phyloP scores from a whole-genome alignment of 2,888 invertebrate genomes.

The Drosophila histrio region DNA sequence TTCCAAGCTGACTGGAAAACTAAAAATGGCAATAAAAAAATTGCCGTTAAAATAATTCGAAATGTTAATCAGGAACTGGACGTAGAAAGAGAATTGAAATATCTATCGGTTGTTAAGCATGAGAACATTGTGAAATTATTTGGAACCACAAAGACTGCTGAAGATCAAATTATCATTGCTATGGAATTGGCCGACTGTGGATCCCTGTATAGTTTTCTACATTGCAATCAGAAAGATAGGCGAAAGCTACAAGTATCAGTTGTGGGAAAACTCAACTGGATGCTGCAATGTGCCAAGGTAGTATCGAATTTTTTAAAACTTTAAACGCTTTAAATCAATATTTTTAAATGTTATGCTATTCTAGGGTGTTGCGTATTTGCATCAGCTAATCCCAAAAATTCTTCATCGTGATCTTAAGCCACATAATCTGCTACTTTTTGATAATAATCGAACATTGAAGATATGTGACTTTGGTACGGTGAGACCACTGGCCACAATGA shows the following conservation, averaged over 20 bases:
- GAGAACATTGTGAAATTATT: slow-evolving; percentile 9
- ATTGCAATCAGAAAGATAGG: neutral
- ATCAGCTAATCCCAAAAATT: slow-evolving; percentile 15
- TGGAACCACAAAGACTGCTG: neutral
- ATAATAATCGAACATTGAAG: slow-evolving; percentile 16
- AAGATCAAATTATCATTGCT: neutral
- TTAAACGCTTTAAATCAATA: neutral
- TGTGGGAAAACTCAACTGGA: slow-evolving; percentile 11
- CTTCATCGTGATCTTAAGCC: slow-evolving; percentile 54
- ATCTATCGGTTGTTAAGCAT: neutral
- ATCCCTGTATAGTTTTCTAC: slow-evolving; percentile 3
- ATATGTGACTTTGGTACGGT: slow-evolving; percentile 52
- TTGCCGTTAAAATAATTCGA: neutral
- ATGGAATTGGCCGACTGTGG: slow-evolving; percentile 32
- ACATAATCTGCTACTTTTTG: slow-evolving; percentile 21
- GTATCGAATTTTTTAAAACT: neutral
- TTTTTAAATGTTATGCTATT: neutral
- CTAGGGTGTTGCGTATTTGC: slow-evolving; percentile 41
- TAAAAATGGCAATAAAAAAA: neutral
- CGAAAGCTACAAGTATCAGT: neutral
- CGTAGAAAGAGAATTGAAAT: slow-evolving; percentile 3
- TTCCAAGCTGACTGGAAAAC: neutral
- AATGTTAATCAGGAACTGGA: neutral
- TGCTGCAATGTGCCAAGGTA: slow-evolving; percentile 26
- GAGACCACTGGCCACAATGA: neutral